Base-by-base conservation (phyloP, 1,140 invertebrate species). In the Drosophila ironensis region DNA sequence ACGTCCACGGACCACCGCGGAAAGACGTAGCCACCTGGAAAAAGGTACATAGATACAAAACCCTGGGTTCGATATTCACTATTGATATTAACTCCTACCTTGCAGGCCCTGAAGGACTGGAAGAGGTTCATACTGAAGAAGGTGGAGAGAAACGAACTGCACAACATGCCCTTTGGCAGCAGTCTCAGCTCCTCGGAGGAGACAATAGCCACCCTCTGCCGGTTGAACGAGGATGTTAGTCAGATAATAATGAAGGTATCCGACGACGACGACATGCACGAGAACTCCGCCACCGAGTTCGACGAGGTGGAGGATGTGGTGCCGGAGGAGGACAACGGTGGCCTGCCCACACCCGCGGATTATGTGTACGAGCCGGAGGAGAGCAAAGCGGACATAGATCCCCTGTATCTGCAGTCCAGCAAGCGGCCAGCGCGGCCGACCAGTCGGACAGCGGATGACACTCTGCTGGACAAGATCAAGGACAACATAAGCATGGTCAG, bases 251-350 rank as follows among this genome's bases (percentile, higher is more conserved):
- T 78, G 41, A 66, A 86, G 48, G 59, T 76, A 4, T 86, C 80
- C 4, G 78, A 78, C 11, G 76, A 84, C 14, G 80, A 86, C 4
- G 78, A 86, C 8, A 37, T 86, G 9, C 75, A 86, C 8, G 74
- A 86, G 1, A 64, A 48, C 1, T 80, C 80, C 5, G 53, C 63
- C 41, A 50, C 59, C 7, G 63, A 56, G 8, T 86, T 69, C 14
- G 72, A 82, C 6, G 76, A 81, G n/a, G 77, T 81, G 8, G 78
- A 84, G 25, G 78, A 82, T 40, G 74, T 84, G 24, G 80, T 86
- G 5, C 80, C 80, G 2, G 74, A 84, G 5, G 73, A 86, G 4
- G 69, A 82, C 30, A 56, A 56, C 9, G 72, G 47, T 7, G 54
- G 57, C 2, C 37, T 82, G 3, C 75, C 71, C 24, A 56, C 47